phyloP scores from a whole-genome alignment of 2,113 vertebrate genomes.

The Osmerus mordax region DNA sequence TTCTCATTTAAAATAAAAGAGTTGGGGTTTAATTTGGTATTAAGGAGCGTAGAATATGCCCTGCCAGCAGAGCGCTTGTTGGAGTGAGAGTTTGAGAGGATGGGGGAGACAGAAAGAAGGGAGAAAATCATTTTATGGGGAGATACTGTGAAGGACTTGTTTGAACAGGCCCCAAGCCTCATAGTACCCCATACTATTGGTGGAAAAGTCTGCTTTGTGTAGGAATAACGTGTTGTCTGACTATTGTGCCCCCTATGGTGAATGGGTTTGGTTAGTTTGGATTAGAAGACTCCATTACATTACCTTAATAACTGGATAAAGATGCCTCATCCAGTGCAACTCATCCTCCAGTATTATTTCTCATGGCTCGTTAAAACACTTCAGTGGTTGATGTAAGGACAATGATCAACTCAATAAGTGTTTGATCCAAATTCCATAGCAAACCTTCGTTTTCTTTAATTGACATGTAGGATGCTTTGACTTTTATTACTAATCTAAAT shows the following conservation, averaged over 20 bases:
- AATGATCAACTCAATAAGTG: constrained; percentile 35
- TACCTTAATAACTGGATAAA: constrained; percentile 74
- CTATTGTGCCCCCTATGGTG: constrained; percentile 67
- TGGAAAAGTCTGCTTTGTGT: constrained; percentile 61
- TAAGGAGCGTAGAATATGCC: constrained; percentile 71
- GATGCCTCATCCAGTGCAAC: constrained; percentile 67
- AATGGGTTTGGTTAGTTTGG: constrained; percentile 66
- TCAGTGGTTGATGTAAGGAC: constrained; percentile 65
- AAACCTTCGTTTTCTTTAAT: background rate
- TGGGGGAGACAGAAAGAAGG: constrained; percentile 46
- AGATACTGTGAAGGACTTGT: constrained; percentile 78
- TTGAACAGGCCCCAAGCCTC: constrained; percentile 64
- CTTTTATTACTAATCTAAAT: background rate
- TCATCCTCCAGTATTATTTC: constrained; percentile 70
- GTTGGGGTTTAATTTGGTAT: constrained; percentile 75
- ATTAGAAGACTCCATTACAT: constrained; percentile 73
- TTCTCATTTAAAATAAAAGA: constrained; percentile 79
- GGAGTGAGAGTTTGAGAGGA: constrained; percentile 49
- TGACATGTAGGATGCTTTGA: background rate
- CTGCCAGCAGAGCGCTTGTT: constrained; percentile 70
- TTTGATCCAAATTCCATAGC: background rate
- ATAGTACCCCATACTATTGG: constrained; percentile 61
- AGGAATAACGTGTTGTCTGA: constrained; percentile 64
- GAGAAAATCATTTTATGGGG: constrained; percentile 77
- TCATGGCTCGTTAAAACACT: constrained; percentile 63